phyloP scores from a whole-genome alignment of 2,888 invertebrate genomes.

The Thera obeliscata region DNA sequence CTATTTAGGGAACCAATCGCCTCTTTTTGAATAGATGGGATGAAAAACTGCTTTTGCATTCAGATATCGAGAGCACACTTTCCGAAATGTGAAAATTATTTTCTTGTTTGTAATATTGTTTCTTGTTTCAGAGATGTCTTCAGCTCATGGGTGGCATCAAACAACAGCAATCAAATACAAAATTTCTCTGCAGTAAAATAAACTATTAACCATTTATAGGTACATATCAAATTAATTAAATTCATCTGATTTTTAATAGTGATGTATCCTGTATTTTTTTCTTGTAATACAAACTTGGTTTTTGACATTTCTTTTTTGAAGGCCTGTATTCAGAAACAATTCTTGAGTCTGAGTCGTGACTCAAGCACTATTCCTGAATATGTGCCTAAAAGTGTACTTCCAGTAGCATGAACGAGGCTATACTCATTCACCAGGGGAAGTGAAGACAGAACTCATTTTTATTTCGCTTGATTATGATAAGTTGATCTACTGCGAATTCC shows the following conservation, averaged over 20 bases:
- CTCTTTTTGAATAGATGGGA: no score
- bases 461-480: conserved; percentile 5
- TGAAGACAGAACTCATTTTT: conserved; percentile 4
- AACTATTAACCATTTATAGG: conserved; percentile 48
- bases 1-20: no score
- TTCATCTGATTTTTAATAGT: conserved; percentile 41
- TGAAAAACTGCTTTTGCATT: no score
- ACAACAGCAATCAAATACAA: conserved; percentile 92
- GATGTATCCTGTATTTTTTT: conserved; percentile 29
- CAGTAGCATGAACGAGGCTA: conserved; percentile 25
- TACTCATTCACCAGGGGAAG: conserved; percentile 18
- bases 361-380: no score
- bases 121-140: conserved; percentile 92
- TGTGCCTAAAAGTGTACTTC: conserved; percentile 7
- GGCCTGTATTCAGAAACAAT: no score
- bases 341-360: no score
- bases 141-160: conserved; percentile 94
- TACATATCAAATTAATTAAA: conserved; percentile 63
- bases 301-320: conserved; percentile 1
- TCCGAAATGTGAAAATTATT: no score
- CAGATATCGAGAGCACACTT: no score
- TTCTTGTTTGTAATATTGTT: conserved; percentile 31
- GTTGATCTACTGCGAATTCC: conserved; percentile 20
- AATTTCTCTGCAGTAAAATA: conserved; percentile 93
- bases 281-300: conserved; percentile 14